Conservation (phyloP, 2,888 invertebrate species). For the Agrochola litura region DNA sequence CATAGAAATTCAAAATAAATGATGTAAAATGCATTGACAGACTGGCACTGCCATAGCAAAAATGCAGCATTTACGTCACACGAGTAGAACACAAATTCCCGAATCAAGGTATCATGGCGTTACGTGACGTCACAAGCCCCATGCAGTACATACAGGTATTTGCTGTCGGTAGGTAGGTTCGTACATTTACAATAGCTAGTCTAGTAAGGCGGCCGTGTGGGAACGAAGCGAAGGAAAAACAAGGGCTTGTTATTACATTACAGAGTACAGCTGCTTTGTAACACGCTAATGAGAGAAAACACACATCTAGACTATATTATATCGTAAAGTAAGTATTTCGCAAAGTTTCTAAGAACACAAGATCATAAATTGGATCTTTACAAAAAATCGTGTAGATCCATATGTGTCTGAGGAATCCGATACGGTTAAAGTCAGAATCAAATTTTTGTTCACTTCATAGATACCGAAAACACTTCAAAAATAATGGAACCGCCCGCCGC, state of each 20-base stretch:
- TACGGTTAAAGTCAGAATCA: neutral
- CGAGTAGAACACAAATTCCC: neutral
- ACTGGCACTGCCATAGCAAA: neutral
- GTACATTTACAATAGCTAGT: neutral
- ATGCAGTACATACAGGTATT: neutral
- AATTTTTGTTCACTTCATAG: neutral
- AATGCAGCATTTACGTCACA: neutral
- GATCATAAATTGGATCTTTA: neutral
- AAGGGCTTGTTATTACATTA: constrained; percentile 6
- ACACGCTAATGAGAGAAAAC: constrained; percentile 13
- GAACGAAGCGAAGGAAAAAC: constrained; percentile 11
- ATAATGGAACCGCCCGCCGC: neutral
- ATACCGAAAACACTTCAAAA: neutral
- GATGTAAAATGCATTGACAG: neutral
- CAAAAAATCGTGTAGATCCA: neutral
- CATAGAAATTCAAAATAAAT: neutral
- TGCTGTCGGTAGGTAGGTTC: too few relatives aligned
- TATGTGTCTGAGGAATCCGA: neutral
- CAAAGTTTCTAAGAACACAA: too few relatives aligned
- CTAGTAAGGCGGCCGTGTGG: neutral
- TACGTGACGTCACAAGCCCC: neutral
- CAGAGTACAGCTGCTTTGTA: neutral
- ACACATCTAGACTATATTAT: neutral
- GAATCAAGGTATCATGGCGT: neutral
- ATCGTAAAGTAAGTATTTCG: neutral